A percentile compares a stretch with the other conserved stretches of the same genome.
phyloP scores from a whole-genome alignment of 2,888 invertebrate species.

The Eilema caniola region DNA sequence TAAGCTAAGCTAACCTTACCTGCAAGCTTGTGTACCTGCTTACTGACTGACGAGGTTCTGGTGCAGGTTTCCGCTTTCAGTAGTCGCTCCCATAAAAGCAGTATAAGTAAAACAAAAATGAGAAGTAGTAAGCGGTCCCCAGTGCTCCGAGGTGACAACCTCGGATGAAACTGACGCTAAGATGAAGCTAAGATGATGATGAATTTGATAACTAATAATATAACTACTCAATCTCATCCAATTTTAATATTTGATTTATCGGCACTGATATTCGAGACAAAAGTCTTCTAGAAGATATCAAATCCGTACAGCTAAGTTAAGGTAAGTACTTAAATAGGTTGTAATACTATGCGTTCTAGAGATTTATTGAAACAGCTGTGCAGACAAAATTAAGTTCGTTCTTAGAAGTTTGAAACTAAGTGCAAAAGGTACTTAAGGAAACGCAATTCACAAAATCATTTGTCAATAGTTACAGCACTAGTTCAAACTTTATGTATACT shows the following conservation, averaged over 20 bases:
- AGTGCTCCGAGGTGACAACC: too few relatives aligned
- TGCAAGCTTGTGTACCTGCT: neutral
- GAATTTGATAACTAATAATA: neutral
- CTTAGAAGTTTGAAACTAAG: constrained; percentile 58
- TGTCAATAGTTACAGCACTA: constrained; percentile 62
- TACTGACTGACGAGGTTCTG: neutral
- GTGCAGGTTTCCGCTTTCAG: neutral
- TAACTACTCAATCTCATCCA: neutral
- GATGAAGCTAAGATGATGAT: neutral
- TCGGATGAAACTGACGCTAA: neutral
- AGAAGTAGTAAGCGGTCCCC: too few relatives aligned
- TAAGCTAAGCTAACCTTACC: too few relatives aligned
- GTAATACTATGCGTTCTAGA: constrained; percentile 41
- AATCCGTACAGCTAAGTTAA: neutral
- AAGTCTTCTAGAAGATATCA: neutral
- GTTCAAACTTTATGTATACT: constrained; percentile 45
- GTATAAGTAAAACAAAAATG: too few relatives aligned
- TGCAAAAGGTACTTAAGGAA: constrained; percentile 63
- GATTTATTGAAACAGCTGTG: constrained; percentile 54
- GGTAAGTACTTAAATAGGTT: constrained; percentile 20
- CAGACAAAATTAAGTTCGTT: constrained; percentile 58
- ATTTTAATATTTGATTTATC: neutral
- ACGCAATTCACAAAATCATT: constrained; percentile 63
- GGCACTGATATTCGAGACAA: neutral
- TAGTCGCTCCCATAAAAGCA: too few relatives aligned